Base-by-base conservation (phyloP, 2,888 invertebrate genomes). In the Drosophila nigritarsus region DNA sequence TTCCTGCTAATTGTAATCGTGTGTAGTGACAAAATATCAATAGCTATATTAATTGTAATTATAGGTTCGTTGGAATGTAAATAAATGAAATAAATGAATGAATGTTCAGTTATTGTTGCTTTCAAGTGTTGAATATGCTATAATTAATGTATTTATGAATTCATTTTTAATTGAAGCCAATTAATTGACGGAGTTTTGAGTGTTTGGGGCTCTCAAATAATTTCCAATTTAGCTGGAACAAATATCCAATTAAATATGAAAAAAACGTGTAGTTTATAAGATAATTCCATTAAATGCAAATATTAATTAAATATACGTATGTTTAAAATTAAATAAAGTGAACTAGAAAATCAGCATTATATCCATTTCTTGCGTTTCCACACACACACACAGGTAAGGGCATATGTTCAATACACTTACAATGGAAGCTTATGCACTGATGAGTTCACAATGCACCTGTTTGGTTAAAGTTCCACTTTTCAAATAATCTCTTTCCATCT, bases 11-110 rank as follows among this genome's bases (percentile, higher is more conserved):
- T 48, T 73, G 27, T 68, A 49, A 63, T n/a, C 24, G 32, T 45
- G 53, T 50, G 40, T 74, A 76, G 62, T 30, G 59, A 49, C 62
- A 78, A 54, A 63, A 65, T 68, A 78, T 75, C 72, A 78, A 78
- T 75, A 78, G 72, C 0, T 50, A 20, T 71, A 74, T 4, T 45
- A 59, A 54, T 55, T 42, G 55, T 29, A 45, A 48, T 65, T 48
- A 4, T 8, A 50, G 38, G 20, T n/a, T 15, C 24, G 49, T 24
- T 66, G 7, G 59, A 40, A 13, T 75, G 70, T 78, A 75, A 29
- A 78, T 62, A 78, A 56, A 71, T 51, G 62, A 20, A 4, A 32
- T 59, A 30, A 54, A 32, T 32, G 11, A 38, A 65, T 45, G 50
- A 51, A 13, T 40, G 50, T 64, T 67, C 34, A 24, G 58, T 62